Base-by-base conservation (phyloP, 2,888 invertebrate genomes). In the Neocrepidodera transversa region DNA sequence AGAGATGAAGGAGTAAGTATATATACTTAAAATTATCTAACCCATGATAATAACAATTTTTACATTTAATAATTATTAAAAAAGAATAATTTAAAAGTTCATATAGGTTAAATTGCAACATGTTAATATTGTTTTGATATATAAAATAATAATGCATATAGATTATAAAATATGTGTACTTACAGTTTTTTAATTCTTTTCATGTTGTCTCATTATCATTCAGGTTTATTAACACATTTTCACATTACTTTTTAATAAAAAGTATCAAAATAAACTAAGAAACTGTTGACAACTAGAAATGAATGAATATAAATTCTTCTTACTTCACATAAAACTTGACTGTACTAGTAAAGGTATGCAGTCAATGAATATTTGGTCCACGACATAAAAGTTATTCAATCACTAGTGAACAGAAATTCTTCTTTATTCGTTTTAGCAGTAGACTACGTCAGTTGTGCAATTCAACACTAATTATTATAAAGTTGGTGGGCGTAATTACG, bases 1-100 rank as follows among this genome's bases (percentile, higher is more conserved):
- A 82, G 91, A 65, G 88, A 90, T 75, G 87, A 85, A 75, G 81
- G 84, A 78, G 87, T 86, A 76, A 54, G 58, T 43, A 26, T n/a
- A 16, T 18, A 43, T 14, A 8, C 14, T 26, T 17, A 43, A 3
- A 23, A 43, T 2, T n/a, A n/a, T n/a, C n/a, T n/a, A n/a, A n/a
- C n/a, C n/a, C n/a, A n/a, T n/a, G n/a, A n/a, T n/a, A n/a, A n/a
- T n/a, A n/a, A n/a, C n/a, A n/a, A n/a, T n/a, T n/a, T n/a, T n/a
- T n/a, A n/a, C n/a, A n/a, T n/a, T n/a, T n/a, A n/a, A n/a, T n/a
- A n/a, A n/a, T n/a, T n/a, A n/a, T n/a, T n/a, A n/a, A n/a, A n/a
- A n/a, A n/a, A n/a, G n/a, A n/a, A n/a, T n/a, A n/a, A n/a, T n/a
- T n/a, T n/a, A n/a, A n/a, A n/a, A n/a, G n/a, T n/a, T n/a, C n/a